Evolutionary conservation across 2,888 invertebrate genomes (phyloP), one percentile per base, ranked within the genome.

Genomic region (Drosophila robusta): DNA sequence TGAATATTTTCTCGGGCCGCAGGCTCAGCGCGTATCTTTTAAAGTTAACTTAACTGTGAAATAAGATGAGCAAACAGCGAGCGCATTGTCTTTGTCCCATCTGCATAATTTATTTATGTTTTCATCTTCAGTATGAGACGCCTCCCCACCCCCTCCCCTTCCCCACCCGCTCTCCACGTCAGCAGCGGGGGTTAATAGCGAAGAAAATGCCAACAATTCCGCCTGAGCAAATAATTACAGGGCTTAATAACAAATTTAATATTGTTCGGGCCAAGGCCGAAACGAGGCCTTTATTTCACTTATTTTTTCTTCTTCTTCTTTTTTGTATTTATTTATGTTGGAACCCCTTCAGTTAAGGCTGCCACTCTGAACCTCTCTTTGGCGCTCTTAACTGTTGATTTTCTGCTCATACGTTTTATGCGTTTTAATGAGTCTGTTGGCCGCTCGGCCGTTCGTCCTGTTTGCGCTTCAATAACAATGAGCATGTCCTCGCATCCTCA

Each of bases 201-300:
- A 44, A 75, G 60, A 75, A 75, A 77, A 73, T 84, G 81, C 69
- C 87, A 74, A 74, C 82, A 74, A 76, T 87, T 89, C 74, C 81
- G 81, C 61, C 61, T 71, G 78, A 68, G 70, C 82, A 83, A 89
- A 83, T 83, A 83, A 83, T 83, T 89, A 89, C 89, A 61, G 70
- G 83, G 83, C 89, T 89, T 83, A 83, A 83, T 83, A 88, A 77
- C 87, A 83, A 83, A 89, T 89, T 83, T 87, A 89, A 83, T 83
- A 87, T 84, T 70, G 78, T 67, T 54, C 60, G 54, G 61, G 47
- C 79, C 81, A 72, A 57, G 60, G 75, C 57, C 69, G 58, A 54
- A 38, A 9, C 36, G 47, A 45, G 68, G 67, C 60, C 69, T 45
- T 11, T 50, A 36, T 46, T 36, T 34, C 38, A 7, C 29, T 4